Conservation (phyloP, 2,113 vertebrate species). For the Chloropsis hardwickii region DNA sequence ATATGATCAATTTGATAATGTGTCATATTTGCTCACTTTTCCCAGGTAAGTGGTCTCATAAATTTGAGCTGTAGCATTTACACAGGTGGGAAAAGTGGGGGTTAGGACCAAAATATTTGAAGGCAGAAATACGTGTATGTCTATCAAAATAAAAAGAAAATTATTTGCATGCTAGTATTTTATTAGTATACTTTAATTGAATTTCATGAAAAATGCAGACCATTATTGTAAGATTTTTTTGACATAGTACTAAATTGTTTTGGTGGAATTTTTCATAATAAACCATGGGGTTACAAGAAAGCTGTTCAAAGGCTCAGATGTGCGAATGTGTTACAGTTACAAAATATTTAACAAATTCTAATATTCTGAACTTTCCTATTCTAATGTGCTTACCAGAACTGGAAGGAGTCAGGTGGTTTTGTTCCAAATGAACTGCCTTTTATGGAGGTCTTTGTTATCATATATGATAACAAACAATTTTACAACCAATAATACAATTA, state of each 20-base stretch:
- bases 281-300: not conserved
- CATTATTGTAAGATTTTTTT: not conserved
- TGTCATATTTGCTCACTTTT: not conserved
- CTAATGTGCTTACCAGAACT: not conserved
- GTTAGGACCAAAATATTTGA: not conserved
- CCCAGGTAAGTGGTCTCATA: not conserved
- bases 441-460: not conserved
- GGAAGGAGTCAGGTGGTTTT: not conserved
- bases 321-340: not conserved
- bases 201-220: not conserved
- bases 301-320: not conserved
- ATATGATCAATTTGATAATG: not conserved
- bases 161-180: not conserved
- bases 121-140: not conserved
- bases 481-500: not conserved
- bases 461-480: fast-evolving
- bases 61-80: not conserved
- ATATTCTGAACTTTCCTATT: not conserved
- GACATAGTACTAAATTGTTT: not conserved
- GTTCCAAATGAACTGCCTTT: not conserved
- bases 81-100: not conserved
- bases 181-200: not conserved
- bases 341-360: not conserved
- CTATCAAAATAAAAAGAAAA: not conserved
- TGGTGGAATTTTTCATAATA: not conserved